Evolutionary conservation across 2,113 vertebrate genomes (phyloP).

Genomic region (Pelecanus crispus): DNA sequence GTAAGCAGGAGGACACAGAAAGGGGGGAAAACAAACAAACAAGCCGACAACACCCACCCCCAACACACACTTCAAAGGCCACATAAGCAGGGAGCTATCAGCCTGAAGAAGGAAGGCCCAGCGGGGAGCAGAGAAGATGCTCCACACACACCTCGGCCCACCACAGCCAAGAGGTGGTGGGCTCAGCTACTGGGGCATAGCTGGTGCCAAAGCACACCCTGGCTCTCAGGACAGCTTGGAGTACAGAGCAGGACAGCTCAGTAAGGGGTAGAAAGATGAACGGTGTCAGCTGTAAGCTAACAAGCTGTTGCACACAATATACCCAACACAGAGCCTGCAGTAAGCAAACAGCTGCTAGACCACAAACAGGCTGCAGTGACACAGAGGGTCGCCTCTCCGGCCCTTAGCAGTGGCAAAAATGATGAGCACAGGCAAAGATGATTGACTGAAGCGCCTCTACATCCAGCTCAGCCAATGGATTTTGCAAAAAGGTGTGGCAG

Average conservation of each 20-base stretch:
- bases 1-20: not conserved
- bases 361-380: not conserved
- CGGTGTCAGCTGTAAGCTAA: not conserved
- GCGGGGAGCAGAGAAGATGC: not conserved
- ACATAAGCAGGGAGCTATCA: not conserved
- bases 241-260: not conserved
- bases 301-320: not conserved
- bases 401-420: not conserved
- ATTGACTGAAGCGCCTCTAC: not conserved
- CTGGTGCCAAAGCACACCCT: not conserved
- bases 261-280: not conserved
- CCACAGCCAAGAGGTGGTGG: rapidly evolving
- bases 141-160: not conserved
- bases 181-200: not conserved
- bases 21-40: not conserved
- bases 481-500: not conserved
- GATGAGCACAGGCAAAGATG: not conserved
- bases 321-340: not conserved
- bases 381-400: not conserved
- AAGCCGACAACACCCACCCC: not conserved
- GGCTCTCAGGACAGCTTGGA: not conserved
- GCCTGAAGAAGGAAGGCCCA: not conserved
- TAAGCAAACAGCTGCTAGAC: not conserved
- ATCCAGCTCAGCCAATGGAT: not conserved
- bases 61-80: not conserved